Percentiles rank a stretch among this genome's conserved stretches.
phyloP scores from a whole-genome alignment of 2,797 vertebrate genomes.

The Masticophis lateralis region DNA sequence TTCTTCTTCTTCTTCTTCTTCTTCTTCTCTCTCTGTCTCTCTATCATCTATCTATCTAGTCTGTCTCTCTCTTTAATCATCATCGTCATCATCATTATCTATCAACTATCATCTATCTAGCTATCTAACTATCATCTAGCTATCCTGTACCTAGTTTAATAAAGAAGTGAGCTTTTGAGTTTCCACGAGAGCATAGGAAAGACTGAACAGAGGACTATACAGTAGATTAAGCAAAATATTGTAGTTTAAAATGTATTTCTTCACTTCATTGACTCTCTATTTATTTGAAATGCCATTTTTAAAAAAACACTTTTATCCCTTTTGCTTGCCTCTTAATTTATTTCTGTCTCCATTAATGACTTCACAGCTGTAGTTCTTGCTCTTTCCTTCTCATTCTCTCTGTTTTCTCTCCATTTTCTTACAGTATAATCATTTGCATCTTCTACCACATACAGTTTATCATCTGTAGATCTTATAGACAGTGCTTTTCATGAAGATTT shows the following conservation, averaged over 20 bases:
- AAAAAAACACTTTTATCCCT: slow-evolving; percentile 12
- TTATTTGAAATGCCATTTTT: slow-evolving; percentile 38
- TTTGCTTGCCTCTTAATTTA: slow-evolving; percentile 27
- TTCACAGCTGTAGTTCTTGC: slow-evolving; percentile 20
- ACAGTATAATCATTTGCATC: not conserved
- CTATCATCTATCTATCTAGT: slow-evolving; percentile 3
- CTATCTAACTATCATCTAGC: too few species aligned
- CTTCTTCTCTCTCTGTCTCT: too few species aligned
- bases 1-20: too few species aligned
- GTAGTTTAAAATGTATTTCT: slow-evolving; percentile 23
- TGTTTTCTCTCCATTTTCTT: not conserved
- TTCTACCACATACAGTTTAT: slow-evolving; percentile 29
- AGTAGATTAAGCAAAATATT: slow-evolving; percentile 29
- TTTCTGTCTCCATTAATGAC: slow-evolving; percentile 6
- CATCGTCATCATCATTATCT: too few species aligned
- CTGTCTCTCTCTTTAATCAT: too few species aligned
- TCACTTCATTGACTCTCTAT: slow-evolving; percentile 6
- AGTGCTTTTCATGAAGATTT: slow-evolving; percentile 17
- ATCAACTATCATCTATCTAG: not conserved
- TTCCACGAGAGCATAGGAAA: not conserved
- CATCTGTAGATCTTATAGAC: slow-evolving; percentile 32
- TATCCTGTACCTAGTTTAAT: not conserved
- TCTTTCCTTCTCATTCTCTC: not conserved
- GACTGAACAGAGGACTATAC: not conserved
- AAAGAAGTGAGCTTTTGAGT: not conserved